A percentile compares a stretch with the other conserved stretches of the same genome.
Evolutionary conservation across 1,140 invertebrate species (phyloP).

Genomic region (Tetramorium alpestre): DNA sequence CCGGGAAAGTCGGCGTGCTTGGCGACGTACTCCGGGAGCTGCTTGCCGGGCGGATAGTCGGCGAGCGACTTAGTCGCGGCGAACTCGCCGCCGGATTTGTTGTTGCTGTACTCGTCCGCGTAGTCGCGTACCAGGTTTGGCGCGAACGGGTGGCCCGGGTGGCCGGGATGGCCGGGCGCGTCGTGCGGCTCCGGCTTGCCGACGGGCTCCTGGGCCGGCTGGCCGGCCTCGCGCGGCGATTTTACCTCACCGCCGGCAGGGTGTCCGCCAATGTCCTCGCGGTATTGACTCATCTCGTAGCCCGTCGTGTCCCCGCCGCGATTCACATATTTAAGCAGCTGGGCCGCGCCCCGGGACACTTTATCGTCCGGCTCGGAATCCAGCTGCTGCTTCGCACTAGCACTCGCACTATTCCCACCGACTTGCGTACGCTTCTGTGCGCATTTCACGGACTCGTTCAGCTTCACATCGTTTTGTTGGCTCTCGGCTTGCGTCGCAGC

Average conservation of each 20-base stretch:
- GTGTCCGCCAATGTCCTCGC: slow-evolving; percentile 85
- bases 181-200: slow-evolving; percentile 81
- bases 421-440: slow-evolving; percentile 83
- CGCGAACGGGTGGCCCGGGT: slow-evolving; percentile 77
- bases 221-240: slow-evolving; percentile 80
- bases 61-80: slow-evolving; percentile 67
- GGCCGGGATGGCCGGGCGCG: slow-evolving; percentile 77
- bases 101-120: slow-evolving; percentile 76
- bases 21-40: slow-evolving; percentile 70
- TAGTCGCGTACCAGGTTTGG: slow-evolving; percentile 77
- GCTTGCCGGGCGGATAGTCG: slow-evolving; percentile 77
- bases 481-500: slow-evolving; percentile 88
- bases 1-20: slow-evolving; percentile 72
- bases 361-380: slow-evolving; percentile 82
- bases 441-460: slow-evolving; percentile 85
- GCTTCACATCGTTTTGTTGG: slow-evolving; percentile 87
- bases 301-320: slow-evolving; percentile 78
- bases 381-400: slow-evolving; percentile 81
- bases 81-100: slow-evolving; percentile 77
- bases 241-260: slow-evolving; percentile 83
- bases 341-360: slow-evolving; percentile 82
- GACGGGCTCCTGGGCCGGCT: slow-evolving; percentile 79
- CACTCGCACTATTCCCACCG: slow-evolving; percentile 82
- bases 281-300: slow-evolving; percentile 87
- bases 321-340: slow-evolving; percentile 84